Base-by-base conservation (phyloP, 64 coral and sea anemone genomes). In the Anthopleura sola region DNA sequence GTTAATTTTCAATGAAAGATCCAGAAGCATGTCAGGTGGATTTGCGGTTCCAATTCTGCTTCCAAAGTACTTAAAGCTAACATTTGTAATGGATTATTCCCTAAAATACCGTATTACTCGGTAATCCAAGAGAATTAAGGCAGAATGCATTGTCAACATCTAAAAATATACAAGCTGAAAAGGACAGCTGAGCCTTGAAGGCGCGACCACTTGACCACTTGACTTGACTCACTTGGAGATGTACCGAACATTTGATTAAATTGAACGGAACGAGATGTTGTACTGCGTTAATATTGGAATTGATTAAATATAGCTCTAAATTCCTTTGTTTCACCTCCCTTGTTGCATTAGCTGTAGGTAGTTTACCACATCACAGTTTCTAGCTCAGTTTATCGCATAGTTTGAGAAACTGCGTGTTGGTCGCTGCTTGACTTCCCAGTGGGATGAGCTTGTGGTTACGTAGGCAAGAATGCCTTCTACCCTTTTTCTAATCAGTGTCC, bases 121-220 rank as follows among this genome's bases (percentile, higher is more conserved):
- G n/a, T 28, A 13, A 71, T 71, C 66, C 29, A 36, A 71, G 26
- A 29, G 21, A 24, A 48, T 11, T 5, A 3, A 26, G 62, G 2
- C 6, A 26, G 26, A 68, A 26, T 68, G 24, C 7, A 24, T n/a
- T n/a, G 21, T 68, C 8, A 68, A 28, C n/a, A 34, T 71, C 21
- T n/a, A 24, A 23, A 62, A 71, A 71, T 71, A 33, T 3, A 34
- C 31, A 71, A 71, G 60, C 34, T 71, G n/a, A 32, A 71, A 71
- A 71, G 66, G 66, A 32, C 31, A 31, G 21, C 50, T 53, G 50
- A 62, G 66, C 28, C 66, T 71, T 34, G n/a, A 71, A 71, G 66
- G 11, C 66, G 66, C 66, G n/a, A 36, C 66, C 31, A 71, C 66
- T 71, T 71, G 66, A 71, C 66, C n/a, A n/a, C n/a, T n/a, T n/a